Conservation (phyloP, 2,888 invertebrate species). For the Arge pagana region DNA sequence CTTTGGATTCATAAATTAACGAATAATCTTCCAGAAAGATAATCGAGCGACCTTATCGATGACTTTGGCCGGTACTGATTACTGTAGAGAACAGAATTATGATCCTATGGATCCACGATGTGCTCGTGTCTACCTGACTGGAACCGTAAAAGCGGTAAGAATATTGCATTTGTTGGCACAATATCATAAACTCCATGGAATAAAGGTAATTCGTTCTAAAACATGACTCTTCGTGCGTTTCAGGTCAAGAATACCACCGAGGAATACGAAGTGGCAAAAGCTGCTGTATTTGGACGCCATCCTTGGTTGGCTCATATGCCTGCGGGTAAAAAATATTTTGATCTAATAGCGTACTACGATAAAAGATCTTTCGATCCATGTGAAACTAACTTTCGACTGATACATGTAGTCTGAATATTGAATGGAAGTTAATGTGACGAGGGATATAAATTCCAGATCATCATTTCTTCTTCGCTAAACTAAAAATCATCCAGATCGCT, state of each 20-base stretch:
- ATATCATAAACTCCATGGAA: background rate
- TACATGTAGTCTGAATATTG: constrained; percentile 1
- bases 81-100: constrained; percentile 65
- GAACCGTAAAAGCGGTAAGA: constrained; percentile 68
- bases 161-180: background rate
- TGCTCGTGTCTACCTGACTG: constrained; percentile 72
- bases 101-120: constrained; percentile 81
- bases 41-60: constrained; percentile 70
- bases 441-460: constrained; percentile 72
- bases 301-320: constrained; percentile 74
- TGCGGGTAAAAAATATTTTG: constrained; percentile 63
- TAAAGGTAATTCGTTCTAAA: background rate
- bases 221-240: constrained; percentile 21
- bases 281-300: constrained; percentile 71
- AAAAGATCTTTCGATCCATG: constrained; percentile 7
- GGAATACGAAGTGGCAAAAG: constrained; percentile 66
- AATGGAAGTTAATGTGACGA: too few species aligned
- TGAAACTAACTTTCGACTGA: constrained; percentile 4
- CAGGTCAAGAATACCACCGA: constrained; percentile 63
- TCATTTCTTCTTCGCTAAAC: constrained; percentile 77
- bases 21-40: constrained; percentile 62
- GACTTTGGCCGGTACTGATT: constrained; percentile 70
- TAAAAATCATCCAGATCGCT: constrained; percentile 74
- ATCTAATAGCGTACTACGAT: background rate
- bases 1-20: too few species aligned